These are phyloP conservation scores for Phylloscopus trochilus DNA, from an alignment of 2,113 vertebrate genomes.

Conservation along the genomic window DNA sequence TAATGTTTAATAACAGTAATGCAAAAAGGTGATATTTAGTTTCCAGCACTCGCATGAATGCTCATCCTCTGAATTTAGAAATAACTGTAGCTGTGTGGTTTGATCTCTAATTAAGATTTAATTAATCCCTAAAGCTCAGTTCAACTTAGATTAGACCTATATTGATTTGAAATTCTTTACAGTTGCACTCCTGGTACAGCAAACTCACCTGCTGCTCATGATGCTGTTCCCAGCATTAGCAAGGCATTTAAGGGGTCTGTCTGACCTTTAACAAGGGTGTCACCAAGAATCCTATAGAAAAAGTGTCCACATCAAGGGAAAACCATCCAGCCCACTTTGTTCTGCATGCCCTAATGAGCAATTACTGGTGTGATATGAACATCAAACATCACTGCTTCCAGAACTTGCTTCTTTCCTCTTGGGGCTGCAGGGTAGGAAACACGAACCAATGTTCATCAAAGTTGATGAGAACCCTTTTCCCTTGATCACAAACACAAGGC, in stretches of 20 bases:
- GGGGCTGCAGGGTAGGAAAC: neutral
- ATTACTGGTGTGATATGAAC: neutral
- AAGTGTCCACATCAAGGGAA: neutral
- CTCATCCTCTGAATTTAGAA: slow-evolving; percentile 44
- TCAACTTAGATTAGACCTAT: slow-evolving; percentile 62
- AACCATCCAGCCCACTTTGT: neutral
- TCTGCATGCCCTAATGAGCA: neutral
- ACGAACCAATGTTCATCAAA: neutral
- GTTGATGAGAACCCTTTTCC: rapidly evolving
- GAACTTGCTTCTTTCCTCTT: neutral
- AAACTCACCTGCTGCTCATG: slow-evolving; percentile 10
- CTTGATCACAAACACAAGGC: neutral
- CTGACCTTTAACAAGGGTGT: neutral
- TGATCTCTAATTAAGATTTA: slow-evolving; percentile 69
- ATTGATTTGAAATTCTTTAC: slow-evolving; percentile 66
- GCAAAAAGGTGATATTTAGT: slow-evolving; percentile 54
- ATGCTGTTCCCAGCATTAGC: neutral
- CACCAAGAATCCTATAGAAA: neutral
- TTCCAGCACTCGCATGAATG: slow-evolving; percentile 39
- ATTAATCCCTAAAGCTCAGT: slow-evolving; percentile 72
- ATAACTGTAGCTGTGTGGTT: slow-evolving; percentile 60
- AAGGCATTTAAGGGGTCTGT: neutral
- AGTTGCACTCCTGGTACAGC: slow-evolving; percentile 17
- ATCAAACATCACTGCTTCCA: neutral
- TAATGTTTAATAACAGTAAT: slow-evolving; percentile 58